Evolutionary conservation across 2,113 vertebrate species (phyloP).

Genomic region (Leuciscus idus): DNA sequence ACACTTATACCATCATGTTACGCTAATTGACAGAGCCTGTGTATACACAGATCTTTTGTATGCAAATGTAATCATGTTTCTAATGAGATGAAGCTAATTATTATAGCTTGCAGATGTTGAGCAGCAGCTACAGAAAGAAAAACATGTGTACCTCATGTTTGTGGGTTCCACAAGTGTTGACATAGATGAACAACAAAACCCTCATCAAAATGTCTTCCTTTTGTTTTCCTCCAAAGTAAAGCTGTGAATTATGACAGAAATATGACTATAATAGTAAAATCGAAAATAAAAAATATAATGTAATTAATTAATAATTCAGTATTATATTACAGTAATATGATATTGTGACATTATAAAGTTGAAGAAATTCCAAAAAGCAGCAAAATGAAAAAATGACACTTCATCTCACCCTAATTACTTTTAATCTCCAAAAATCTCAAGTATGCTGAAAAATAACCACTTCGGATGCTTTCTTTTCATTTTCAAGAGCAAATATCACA

Average conservation of each 20-base stretch:
- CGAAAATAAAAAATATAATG: not conserved
- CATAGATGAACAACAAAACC: not conserved
- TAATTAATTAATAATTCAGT: too few relatives aligned
- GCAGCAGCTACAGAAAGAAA: not conserved
- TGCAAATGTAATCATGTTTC: slow-evolving; percentile 33
- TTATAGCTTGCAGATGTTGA: not conserved
- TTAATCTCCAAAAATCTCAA: not conserved
- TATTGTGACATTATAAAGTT: too few relatives aligned
- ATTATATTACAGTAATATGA: too few relatives aligned
- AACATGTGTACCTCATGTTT: not conserved
- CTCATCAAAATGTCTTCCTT: not conserved
- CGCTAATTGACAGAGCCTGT: not conserved
- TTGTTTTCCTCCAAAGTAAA: not conserved
- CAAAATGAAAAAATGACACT: too few relatives aligned
- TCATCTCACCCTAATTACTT: not conserved
- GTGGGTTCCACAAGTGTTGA: not conserved
- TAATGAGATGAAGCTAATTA: slow-evolving; percentile 36
- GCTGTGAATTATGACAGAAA: not conserved
- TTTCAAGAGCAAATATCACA: not conserved
- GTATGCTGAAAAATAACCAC: not conserved
- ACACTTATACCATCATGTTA: not conserved
- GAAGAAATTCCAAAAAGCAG: too few relatives aligned
- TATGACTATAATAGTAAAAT: not conserved
- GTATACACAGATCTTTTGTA: not conserved
- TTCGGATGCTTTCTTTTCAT: not conserved